phyloP scores from a whole-genome alignment of 2,888 invertebrate species.

The Reticulitermes lucifugus region DNA sequence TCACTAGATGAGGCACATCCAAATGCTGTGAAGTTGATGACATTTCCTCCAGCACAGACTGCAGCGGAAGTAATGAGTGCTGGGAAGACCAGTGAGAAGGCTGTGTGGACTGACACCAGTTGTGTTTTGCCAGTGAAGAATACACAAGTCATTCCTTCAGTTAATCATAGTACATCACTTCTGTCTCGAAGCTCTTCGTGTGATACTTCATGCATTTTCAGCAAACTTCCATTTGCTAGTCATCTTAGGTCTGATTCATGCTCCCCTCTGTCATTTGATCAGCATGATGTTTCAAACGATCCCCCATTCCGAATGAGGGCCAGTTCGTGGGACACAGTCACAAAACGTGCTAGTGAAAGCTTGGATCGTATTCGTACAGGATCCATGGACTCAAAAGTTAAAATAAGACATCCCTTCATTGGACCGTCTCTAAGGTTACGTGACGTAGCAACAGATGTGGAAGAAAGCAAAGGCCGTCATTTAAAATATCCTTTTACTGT shows the following conservation, averaged over 20 bases:
- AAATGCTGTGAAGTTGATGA: constrained; percentile 33
- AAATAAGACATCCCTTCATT: constrained; percentile 23
- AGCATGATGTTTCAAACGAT: constrained; percentile 44
- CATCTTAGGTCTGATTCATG: constrained; percentile 42
- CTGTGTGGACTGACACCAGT: neutral
- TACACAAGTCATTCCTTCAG: neutral
- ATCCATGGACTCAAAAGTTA: constrained; percentile 56
- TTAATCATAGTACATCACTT: neutral
- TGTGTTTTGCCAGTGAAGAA: neutral
- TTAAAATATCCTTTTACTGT: neutral
- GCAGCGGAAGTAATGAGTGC: neutral
- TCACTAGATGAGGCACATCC: constrained; percentile 38
- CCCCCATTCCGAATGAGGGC: constrained; percentile 56
- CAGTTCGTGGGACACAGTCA: constrained; percentile 57
- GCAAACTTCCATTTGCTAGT: constrained; percentile 35
- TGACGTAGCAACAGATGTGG: constrained; percentile 51
- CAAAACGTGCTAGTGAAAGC: constrained; percentile 52
- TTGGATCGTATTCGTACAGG: constrained; percentile 55
- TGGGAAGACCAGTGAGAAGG: neutral
- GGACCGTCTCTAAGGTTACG: constrained; percentile 16
- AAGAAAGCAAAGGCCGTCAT: constrained; percentile 53
- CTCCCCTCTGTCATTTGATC: constrained; percentile 41
- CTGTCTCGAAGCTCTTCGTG: constrained; percentile 49
- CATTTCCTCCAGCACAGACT: neutral
- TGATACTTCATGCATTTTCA: constrained; percentile 39